Evolutionary conservation across 2,888 invertebrate genomes (phyloP).

Genomic region (Erebia epiphron): DNA sequence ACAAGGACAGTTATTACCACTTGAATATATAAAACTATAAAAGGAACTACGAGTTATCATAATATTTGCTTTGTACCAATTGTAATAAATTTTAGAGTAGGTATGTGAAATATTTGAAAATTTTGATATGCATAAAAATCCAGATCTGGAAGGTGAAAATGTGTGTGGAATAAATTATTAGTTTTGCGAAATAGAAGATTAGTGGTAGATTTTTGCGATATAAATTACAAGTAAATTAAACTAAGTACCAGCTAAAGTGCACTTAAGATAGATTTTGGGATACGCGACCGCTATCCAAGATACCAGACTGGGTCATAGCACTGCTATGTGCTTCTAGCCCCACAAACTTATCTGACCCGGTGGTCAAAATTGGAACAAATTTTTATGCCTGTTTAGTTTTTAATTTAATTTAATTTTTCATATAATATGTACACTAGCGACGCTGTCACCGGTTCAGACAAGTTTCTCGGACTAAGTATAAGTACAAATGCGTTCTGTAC

Average conservation of each 20-base stretch:
- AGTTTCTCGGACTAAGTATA: no score
- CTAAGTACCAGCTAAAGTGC: conserved; percentile 26
- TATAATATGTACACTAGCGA: no score
- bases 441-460: no score
- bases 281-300: background rate
- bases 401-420: no score
- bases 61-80: no score
- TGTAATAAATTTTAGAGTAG: background rate
- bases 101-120: background rate
- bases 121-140: background rate
- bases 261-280: conserved; percentile 13
- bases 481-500: no score
- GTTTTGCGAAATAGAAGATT: conserved; percentile 7
- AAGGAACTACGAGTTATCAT: background rate
- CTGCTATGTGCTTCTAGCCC: no score
- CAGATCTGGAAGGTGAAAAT: background rate
- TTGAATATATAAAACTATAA: conserved; percentile 50
- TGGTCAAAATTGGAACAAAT: no score
- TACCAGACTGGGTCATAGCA: background rate
- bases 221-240: background rate
- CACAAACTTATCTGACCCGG: no score
- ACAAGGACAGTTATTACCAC: conserved; percentile 60
- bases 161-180: background rate
- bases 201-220: conserved; percentile 1
- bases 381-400: no score